A percentile compares a stretch with the other conserved stretches of the same genome.
Conservation (phyloP, 2,888 invertebrate species). For the Hartigia nigra region DNA sequence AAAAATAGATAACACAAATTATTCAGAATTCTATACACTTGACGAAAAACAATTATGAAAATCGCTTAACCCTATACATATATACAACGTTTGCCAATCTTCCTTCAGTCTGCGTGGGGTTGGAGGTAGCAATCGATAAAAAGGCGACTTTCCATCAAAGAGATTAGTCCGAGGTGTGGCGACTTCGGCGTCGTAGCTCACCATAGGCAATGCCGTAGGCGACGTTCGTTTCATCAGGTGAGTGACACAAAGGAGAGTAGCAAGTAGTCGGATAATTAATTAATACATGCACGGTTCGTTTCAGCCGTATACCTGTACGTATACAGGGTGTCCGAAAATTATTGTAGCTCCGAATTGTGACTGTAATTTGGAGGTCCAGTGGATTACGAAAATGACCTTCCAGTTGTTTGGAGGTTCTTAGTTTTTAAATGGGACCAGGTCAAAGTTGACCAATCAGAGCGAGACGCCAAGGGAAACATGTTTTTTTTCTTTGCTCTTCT, state of each 20-base stretch:
- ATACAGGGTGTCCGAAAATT: too few relatives aligned
- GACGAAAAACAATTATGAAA: not conserved
- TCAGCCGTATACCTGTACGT: not conserved
- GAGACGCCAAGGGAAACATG: too few relatives aligned
- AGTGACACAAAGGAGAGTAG: not conserved
- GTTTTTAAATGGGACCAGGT: too few relatives aligned
- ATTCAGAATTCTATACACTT: not conserved
- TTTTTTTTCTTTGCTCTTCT: too few relatives aligned
- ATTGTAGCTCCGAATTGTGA: too few relatives aligned
- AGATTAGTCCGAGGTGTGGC: conserved; percentile 11
- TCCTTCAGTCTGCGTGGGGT: not conserved
- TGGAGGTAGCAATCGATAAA: conserved; percentile 11
- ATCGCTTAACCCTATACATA: not conserved
- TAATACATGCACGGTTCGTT: not conserved
- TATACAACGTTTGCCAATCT: not conserved
- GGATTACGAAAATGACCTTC: too few relatives aligned
- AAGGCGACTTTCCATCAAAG: conserved; percentile 15
- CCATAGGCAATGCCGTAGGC: not conserved
- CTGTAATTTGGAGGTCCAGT: too few relatives aligned
- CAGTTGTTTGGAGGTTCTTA: too few relatives aligned
- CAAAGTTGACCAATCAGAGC: too few relatives aligned
- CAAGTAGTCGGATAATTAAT: not conserved
- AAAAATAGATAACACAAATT: not conserved
- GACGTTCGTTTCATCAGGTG: not conserved
- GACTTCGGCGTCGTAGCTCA: not conserved